Evolutionary conservation across 2,888 invertebrate genomes (phyloP).

Genomic region (Spodoptera littoralis): DNA sequence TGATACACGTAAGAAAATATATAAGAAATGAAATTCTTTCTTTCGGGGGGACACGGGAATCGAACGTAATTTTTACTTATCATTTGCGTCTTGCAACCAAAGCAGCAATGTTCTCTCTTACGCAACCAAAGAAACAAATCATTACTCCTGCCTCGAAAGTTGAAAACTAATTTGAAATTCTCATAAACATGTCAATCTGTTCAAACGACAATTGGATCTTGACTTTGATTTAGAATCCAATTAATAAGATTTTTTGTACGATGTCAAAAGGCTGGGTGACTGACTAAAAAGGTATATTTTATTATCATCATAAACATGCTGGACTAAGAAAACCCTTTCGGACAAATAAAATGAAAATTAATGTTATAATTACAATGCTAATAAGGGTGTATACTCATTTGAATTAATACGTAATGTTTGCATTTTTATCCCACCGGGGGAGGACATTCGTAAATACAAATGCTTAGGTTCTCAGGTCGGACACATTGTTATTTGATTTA

Average conservation of each 20-base stretch:
- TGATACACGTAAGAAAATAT: no score
- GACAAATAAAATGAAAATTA: constrained; percentile 1
- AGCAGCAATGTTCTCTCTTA: no score
- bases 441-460: no score
- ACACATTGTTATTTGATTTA: no score
- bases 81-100: no score
- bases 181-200: constrained; percentile 10
- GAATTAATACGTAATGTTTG: no score
- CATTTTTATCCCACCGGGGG: no score
- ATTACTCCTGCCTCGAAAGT: not conserved
- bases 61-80: no score
- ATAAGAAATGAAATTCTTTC: no score
- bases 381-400: not conserved
- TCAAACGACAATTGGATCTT: constrained; percentile 7
- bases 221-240: constrained; percentile 15
- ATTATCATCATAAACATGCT: constrained; percentile 15
- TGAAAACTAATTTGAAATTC: constrained; percentile 19
- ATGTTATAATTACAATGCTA: not conserved
- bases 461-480: no score
- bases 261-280: constrained; percentile 12
- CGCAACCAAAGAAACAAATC: no score
- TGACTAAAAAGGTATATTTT: constrained; percentile 16
- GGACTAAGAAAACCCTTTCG: constrained; percentile 3
- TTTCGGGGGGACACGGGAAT: no score
- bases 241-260: constrained; percentile 9